Percentiles rank a stretch among this genome's conserved stretches.
These are phyloP conservation scores for Aphodius granarius DNA, from an alignment of 2,888 invertebrate species.

Conservation along the genomic window DNA sequence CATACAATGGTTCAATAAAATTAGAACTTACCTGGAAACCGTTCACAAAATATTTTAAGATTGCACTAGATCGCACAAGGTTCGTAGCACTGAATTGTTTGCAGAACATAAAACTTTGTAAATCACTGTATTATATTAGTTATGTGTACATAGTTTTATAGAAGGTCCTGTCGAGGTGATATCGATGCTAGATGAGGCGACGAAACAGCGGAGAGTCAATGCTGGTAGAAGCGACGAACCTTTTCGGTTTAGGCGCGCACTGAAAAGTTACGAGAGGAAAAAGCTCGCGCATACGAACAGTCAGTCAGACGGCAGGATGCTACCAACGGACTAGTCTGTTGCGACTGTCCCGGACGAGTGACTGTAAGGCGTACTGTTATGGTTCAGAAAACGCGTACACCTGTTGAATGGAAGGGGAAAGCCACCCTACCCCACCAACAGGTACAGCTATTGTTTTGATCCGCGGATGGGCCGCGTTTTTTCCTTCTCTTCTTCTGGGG, in stretches of 20 bases:
- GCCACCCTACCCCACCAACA: slow-evolving; percentile 47
- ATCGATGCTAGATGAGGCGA: slow-evolving; percentile 26
- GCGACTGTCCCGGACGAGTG: slow-evolving; percentile 56
- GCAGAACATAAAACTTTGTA: neutral
- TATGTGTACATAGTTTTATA: slow-evolving; percentile 17
- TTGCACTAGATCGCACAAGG: neutral
- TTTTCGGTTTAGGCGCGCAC: slow-evolving; percentile 10
- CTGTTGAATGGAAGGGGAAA: slow-evolving; percentile 49
- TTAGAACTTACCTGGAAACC: neutral
- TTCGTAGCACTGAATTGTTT: neutral
- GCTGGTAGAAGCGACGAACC: slow-evolving; percentile 35
- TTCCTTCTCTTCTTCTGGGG: neutral
- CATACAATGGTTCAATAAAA: neutral
- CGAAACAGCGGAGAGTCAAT: slow-evolving; percentile 28
- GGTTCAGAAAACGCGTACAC: slow-evolving; percentile 56
- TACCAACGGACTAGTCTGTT: slow-evolving; percentile 47
- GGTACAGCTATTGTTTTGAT: slow-evolving; percentile 47
- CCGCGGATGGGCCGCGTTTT: slow-evolving; percentile 14
- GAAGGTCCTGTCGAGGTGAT: slow-evolving; percentile 11
- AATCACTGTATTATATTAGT: slow-evolving; percentile 16
- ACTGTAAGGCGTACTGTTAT: slow-evolving; percentile 54
- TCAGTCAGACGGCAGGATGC: slow-evolving; percentile 36
- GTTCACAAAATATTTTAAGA: neutral
- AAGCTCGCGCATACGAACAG: slow-evolving; percentile 35
- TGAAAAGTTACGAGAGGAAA: slow-evolving; percentile 20